Percentiles rank a stretch among this genome's conserved stretches.
These are phyloP conservation scores for Psephotus haematonotus DNA, from an alignment of 2,113 vertebrate genomes.

Conservation along the genomic window DNA sequence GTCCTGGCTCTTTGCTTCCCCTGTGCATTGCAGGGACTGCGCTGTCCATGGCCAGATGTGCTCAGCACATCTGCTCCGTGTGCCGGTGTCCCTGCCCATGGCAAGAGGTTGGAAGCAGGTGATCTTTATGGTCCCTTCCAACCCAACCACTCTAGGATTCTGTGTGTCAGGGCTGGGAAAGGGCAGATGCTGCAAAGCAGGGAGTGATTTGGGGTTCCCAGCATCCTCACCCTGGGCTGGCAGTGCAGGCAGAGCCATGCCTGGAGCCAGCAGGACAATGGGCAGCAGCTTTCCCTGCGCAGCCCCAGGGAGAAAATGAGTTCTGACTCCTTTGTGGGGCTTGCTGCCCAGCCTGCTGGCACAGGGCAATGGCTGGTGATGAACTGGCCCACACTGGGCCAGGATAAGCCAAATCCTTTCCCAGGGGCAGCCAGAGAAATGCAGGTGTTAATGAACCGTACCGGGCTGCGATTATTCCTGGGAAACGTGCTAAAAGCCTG, in stretches of 20 bases:
- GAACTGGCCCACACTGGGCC: background rate
- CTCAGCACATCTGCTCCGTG: accelerated
- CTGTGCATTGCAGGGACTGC: background rate
- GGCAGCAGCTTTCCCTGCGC: background rate
- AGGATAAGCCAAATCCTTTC: slow-evolving; percentile 13
- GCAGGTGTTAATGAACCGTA: background rate
- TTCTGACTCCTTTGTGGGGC: background rate
- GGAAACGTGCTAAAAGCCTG: background rate
- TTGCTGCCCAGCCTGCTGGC: slow-evolving; percentile 3
- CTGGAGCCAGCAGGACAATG: background rate
- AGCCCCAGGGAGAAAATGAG: background rate
- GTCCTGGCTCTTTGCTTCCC: background rate
- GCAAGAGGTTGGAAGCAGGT: background rate
- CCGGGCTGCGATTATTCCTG: background rate
- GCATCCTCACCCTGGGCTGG: background rate
- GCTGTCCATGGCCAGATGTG: accelerated
- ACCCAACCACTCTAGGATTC: background rate
- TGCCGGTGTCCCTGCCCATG: background rate
- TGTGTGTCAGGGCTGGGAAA: background rate
- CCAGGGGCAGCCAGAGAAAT: background rate
- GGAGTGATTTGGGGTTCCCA: background rate
- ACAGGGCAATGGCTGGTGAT: background rate
- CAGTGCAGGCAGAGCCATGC: background rate
- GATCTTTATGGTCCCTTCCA: background rate
- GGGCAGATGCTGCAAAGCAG: background rate